Evolutionary conservation across 2,797 vertebrate genomes (phyloP), one percentile per base, ranked within the genome.

Genomic region (Phylloscopus collybita): DNA sequence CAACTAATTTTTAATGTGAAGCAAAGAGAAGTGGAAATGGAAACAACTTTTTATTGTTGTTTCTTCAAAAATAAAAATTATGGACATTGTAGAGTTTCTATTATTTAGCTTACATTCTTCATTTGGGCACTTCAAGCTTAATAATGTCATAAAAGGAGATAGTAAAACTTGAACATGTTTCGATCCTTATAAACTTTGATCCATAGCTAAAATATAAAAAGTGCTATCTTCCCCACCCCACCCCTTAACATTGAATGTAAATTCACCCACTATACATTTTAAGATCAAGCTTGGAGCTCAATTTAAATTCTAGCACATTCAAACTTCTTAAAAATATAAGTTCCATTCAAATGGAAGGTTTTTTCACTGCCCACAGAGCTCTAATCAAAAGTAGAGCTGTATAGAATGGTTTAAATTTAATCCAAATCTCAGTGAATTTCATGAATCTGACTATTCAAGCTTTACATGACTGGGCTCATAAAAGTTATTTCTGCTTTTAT

Each of bases 371-470:
- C 86, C 95, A 94, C 64, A 84, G 83, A 94, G 93, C 91, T 95
- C 82, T 97, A 93, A 97, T 97, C 96, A 97, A 96, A 97, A 96
- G 93, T 89, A 66, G 86, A 93, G 92, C 88, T 94, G 73, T 88
- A 90, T 60, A 95, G 95, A 97, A 95, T 95, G 95, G 75, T 97
- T 97, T 97, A 97, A 96, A 96, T 97, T 97, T 97, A 97, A 96
- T 97, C 95, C 97, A 97, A 96, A 98, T 97, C 97, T 97, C 30
- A 1, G 95, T 23, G 90, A 97, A 94, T 97, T 97, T 97, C 95
- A 95, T 97, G 96, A 97, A 97, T 97, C 97, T 97, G 93, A 95
- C 97, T 96, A 86, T 96, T 97, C 90, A 95, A 93, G 92, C 96
- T 97, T 96, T 97, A 95, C 83, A 36, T 85, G 44, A 74, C 78